These are phyloP conservation scores for Atractosteus spatula DNA, from an alignment of 2,113 vertebrate species.

Conservation along the genomic window DNA sequence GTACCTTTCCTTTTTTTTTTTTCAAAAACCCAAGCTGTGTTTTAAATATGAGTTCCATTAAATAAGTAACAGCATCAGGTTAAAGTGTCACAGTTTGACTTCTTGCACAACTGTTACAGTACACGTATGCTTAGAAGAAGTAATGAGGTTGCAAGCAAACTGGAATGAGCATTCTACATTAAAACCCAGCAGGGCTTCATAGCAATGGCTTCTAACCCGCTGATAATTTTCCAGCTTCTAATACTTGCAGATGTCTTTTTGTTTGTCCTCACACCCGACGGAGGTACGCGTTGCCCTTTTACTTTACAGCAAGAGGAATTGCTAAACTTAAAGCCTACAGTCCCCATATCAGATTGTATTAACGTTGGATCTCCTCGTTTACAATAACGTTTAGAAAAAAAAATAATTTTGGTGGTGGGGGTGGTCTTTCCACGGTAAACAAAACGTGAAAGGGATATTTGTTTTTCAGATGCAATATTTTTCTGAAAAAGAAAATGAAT, in stretches of 20 bases:
- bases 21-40: neutral
- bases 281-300: neutral
- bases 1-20: neutral
- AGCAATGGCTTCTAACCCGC: neutral
- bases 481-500: too few species aligned
- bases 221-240: neutral
- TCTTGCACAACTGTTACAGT: neutral
- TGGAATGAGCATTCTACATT: slow-evolving; percentile 6
- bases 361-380: too few species aligned
- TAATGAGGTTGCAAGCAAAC: slow-evolving; percentile 5
- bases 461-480: too few species aligned
- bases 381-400: too few species aligned
- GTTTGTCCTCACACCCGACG: neutral
- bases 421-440: too few species aligned
- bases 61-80: neutral
- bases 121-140: neutral
- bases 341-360: too few species aligned
- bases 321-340: too few species aligned
- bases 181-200: slow-evolving; percentile 2
- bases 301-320: neutral
- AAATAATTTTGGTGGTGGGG: too few species aligned
- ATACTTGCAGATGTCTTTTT: slow-evolving; percentile 2
- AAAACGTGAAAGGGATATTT: too few species aligned
- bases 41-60: neutral
- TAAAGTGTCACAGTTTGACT: neutral